Base-by-base conservation (phyloP, 2,888 invertebrate genomes). In the Autographa gamma region DNA sequence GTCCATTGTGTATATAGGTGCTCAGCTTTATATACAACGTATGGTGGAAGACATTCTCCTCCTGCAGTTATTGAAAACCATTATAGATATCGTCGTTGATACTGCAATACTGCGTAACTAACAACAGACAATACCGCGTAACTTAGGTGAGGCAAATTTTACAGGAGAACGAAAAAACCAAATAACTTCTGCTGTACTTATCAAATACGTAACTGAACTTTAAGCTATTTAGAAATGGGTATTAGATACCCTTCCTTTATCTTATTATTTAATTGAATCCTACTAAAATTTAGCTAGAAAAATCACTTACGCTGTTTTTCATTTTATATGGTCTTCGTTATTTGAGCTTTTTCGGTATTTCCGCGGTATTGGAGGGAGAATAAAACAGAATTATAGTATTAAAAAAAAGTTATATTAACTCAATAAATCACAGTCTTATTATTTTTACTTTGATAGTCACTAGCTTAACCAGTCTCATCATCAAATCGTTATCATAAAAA, bases 351-450 rank as follows among this genome's bases (percentile, higher is more conserved):
- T 58, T 58, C 13, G 31, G 31, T 31, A 58, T 58, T 58, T 58
- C 11, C 58, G 58, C 58, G 31, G 14, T 14, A 31, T 58, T 58
- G 31, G 11, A 31, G 52, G 62, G 32, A 52, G 48, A 52, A 64
- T 64, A 64, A 64, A 58, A 56, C 58, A 64, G 58, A 64, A 31
- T 56, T 64, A 19, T 34, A n/a, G 2, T 56, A 64, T 38, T n/a
- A 38, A 38, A 56, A 56, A 64, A 38, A 63, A 63, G 52, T 63
- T 63, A 63, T 63, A 63, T 63, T 63, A 54, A 56, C 63, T 63
- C 34, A 63, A 56, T 52, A 38, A 56, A 63, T 63, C 43, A 62
- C 31, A 48, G 41, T 62, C 56, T 56, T 3, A 58, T 62, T 31
- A 62, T 62, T 48, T 43, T 19, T 48, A 48, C 41, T 61, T 61